phyloP scores from a whole-genome alignment of 1,140 invertebrate genomes.

The Neodiprion lecontei region DNA sequence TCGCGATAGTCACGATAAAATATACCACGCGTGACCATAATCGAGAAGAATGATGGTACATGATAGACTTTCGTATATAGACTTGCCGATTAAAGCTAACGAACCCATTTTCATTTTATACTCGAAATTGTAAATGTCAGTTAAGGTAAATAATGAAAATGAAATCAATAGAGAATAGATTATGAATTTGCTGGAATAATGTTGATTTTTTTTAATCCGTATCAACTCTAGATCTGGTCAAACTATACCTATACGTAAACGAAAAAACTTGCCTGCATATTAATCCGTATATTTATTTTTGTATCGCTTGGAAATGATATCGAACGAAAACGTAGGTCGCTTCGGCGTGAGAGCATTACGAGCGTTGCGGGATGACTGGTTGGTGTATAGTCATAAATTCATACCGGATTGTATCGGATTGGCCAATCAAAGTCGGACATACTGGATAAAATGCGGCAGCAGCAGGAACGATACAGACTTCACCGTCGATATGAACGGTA shows the following conservation, averaged over 20 bases:
- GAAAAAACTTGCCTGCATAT: too few relatives aligned
- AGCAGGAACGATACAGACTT: not conserved
- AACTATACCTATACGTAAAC: not conserved
- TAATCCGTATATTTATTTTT: not conserved
- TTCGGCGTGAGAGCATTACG: not conserved
- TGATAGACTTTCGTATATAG: too few relatives aligned
- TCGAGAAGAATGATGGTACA: too few relatives aligned
- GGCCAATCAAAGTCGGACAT: constrained; percentile 10
- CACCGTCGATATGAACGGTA: not conserved
- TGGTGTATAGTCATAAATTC: not conserved
- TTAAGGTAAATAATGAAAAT: too few relatives aligned
- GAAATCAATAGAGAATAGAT: too few relatives aligned
- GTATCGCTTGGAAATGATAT: not conserved
- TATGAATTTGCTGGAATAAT: too few relatives aligned
- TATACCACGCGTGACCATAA: too few relatives aligned
- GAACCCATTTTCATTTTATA: too few relatives aligned
- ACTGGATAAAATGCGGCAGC: not conserved
- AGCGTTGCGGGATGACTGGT: not conserved
- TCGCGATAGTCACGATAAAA: too few relatives aligned
- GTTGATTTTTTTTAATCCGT: too few relatives aligned
- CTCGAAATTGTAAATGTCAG: too few relatives aligned
- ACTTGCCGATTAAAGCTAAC: too few relatives aligned
- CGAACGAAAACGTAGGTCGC: not conserved
- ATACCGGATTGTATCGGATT: constrained; percentile 12
- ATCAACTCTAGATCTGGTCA: not conserved